Evolutionary conservation across 2,113 vertebrate genomes (phyloP).

Genomic region (Sturnira hondurensis): DNA sequence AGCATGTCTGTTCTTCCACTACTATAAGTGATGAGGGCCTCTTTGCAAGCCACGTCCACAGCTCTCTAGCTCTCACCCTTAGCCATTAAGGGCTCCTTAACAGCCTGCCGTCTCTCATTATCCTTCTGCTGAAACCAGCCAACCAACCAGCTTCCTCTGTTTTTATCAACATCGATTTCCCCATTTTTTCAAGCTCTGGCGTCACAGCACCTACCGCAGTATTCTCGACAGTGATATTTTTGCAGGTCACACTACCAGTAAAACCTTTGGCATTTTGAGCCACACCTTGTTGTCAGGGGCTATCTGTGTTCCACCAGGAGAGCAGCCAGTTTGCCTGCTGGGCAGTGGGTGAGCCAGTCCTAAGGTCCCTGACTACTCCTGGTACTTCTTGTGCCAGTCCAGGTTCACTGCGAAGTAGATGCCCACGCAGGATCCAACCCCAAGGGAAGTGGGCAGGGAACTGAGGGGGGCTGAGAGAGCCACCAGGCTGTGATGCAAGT

Average conservation of each 20-base stretch:
- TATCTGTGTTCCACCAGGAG: background rate
- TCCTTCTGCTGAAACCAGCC: background rate
- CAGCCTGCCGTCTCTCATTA: background rate
- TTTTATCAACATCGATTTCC: background rate
- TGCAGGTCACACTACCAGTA: background rate
- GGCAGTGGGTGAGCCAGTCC: background rate
- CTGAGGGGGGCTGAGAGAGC: background rate
- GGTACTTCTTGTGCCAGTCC: background rate
- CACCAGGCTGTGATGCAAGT: background rate
- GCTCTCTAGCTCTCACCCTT: background rate
- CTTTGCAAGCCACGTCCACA: background rate
- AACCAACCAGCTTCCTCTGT: background rate
- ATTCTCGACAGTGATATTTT: background rate
- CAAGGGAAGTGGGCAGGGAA: background rate
- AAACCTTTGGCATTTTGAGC: background rate
- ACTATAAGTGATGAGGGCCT: background rate
- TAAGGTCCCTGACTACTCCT: background rate
- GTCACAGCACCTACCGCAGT: background rate
- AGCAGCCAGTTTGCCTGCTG: background rate
- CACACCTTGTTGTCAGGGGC: background rate
- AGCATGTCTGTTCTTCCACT: background rate
- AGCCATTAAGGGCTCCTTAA: background rate
- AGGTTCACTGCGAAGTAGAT: background rate
- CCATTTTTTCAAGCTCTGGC: background rate
- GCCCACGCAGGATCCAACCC: background rate